Evolutionary conservation across 2,113 vertebrate genomes (phyloP), one percentile per base, ranked within the genome.

Genomic region (Phycodurus eques): DNA sequence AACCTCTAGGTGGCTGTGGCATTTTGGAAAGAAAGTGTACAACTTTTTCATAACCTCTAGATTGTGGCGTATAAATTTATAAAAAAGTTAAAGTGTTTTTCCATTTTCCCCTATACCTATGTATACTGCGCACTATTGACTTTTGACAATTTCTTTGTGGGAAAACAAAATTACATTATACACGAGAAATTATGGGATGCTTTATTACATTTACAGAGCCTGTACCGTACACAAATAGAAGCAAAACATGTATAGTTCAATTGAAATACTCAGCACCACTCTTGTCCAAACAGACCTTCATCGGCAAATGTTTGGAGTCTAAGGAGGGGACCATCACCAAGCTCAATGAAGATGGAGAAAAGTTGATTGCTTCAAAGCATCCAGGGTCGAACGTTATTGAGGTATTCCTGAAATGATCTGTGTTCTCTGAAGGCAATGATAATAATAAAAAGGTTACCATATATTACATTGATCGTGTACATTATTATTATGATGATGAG

Each of bases 341-440:
- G 74, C 91, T 99, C 66, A 96, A 97, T 0, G 88, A 93, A 0
- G 98, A 99, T 5, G 96, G 96, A 4, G 95, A 98, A 13, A 92
- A 93, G 71, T 88, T 98, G 75, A 79, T 96, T 0, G 68, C 88
- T 0, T 68, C 93, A 0, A 88, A 93, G 1, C 98, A 99, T 80
- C 97, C 98, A 0, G 98, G 94, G 19, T 96, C 92, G 82, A 95
- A 95, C 0, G 94, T 97, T 27, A 96, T 99, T 0, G 96, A 96
- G 95, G 98, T 99, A 88, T 20, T 8, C 1, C 20, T 54, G 57
- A 3, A 27, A 33, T 1, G 27, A 8, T 33, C 49, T 19, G 49
- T 19, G 49, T 19, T 17, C 19, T 6, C 5, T 53, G 15, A 51
- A 19, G 49, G 15, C 49, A 51, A 19, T 51, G 14, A 51, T 54